These are phyloP conservation scores for Maccullochella peelii DNA, from an alignment of 2,113 vertebrate genomes.

Conservation along the genomic window DNA sequence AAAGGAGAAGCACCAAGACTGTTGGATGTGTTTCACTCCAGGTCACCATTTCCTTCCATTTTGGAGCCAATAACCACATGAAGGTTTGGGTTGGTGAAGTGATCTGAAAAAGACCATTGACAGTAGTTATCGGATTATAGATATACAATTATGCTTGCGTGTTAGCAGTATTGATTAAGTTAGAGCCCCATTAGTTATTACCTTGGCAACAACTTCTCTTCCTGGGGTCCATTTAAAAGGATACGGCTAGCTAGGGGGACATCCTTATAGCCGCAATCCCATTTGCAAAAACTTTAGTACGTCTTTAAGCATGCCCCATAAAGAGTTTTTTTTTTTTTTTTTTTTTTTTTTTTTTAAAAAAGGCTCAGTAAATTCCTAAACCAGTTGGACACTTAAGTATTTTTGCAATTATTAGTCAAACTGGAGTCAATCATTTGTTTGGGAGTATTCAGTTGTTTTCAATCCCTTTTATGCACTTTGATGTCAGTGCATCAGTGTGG, in stretches of 20 bases:
- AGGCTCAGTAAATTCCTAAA: no score
- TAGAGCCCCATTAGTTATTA: not conserved
- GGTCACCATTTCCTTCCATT: constrained; percentile 43
- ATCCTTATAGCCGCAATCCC: no score
- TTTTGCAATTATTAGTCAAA: not conserved
- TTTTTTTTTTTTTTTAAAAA: no score
- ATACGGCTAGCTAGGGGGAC: no score
- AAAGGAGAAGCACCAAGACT: not conserved
- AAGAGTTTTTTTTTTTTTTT: no score
- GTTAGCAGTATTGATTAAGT: not conserved
- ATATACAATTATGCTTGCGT: not conserved
- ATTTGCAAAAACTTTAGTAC: no score
- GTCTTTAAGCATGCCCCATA: no score
- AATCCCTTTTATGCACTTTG: not conserved
- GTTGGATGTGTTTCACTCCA: constrained; percentile 42
- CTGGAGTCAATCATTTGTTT: not conserved
- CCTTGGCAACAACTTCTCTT: not conserved
- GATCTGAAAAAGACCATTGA: constrained; percentile 69
- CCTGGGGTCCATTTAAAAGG: not conserved
- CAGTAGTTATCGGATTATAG: not conserved
- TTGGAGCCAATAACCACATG: constrained; percentile 41
- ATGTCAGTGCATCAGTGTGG: not conserved
- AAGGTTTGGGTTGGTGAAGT: constrained; percentile 80
- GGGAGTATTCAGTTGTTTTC: not conserved
- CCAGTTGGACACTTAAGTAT: no score